Conservation (phyloP, 2,113 vertebrate species). For the Dolichallabes microphthalmus region DNA sequence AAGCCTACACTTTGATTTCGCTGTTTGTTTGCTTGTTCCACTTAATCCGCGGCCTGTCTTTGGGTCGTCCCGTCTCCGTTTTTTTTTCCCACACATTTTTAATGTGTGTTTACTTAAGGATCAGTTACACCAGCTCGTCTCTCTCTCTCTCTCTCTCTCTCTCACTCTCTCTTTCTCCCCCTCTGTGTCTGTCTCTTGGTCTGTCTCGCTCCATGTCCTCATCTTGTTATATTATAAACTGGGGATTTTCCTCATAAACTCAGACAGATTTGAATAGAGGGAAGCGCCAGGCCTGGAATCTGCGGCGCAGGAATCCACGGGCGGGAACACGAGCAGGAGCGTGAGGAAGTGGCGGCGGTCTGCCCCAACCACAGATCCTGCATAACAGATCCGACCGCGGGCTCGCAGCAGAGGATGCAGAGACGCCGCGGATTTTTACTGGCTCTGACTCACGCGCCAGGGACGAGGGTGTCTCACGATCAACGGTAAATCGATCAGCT, state of each 20-base stretch:
- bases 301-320: slow-evolving; percentile 44
- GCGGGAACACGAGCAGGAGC: slow-evolving; percentile 69
- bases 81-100: background rate
- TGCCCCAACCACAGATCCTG: slow-evolving; percentile 71
- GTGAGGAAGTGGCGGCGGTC: slow-evolving; percentile 76
- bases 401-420: slow-evolving; percentile 70
- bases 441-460: slow-evolving; percentile 71
- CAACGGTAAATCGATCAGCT: slow-evolving; percentile 72
- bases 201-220: background rate
- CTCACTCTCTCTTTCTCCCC: background rate
- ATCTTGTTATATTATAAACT: slow-evolving; percentile 63
- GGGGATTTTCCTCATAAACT: slow-evolving; percentile 60
- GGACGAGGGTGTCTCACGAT: slow-evolving; percentile 64
- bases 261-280: slow-evolving; percentile 66
- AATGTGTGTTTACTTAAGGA: slow-evolving; percentile 28
- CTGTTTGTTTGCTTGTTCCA: slow-evolving; percentile 35
- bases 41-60: slow-evolving; percentile 28
- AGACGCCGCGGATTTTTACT: slow-evolving; percentile 70
- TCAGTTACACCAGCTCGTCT: slow-evolving; percentile 19
- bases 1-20: background rate
- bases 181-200: background rate
- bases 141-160: background rate
- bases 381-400: slow-evolving; percentile 73
- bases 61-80: background rate
- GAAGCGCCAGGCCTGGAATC: slow-evolving; percentile 43